A percentile compares a stretch with the other conserved stretches of the same genome.
Conservation (phyloP, 53 echinoderm and acorn worm genomes). For the Glandiceps talaboti region DNA sequence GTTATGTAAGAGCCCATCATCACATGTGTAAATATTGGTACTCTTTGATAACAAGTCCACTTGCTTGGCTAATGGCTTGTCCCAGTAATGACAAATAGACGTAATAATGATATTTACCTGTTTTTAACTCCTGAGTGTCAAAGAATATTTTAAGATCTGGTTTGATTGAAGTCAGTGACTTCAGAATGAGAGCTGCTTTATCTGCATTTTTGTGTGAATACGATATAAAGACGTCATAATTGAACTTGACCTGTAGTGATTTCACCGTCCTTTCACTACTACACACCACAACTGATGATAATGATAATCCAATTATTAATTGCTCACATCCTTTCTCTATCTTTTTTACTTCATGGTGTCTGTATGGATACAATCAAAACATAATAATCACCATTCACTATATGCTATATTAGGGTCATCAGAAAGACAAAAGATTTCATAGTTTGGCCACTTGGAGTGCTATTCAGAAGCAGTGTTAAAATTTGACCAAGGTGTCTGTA, state of each 20-base stretch:
- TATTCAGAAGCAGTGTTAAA: no score
- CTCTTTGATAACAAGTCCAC: no score
- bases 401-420: no score
- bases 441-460: no score
- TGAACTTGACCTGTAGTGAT: neutral
- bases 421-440: no score
- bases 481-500: no score
- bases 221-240: slow-evolving; percentile 79
- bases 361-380: neutral
- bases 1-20: no score
- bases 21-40: no score
- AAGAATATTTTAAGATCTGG: slow-evolving; percentile 70
- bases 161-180: slow-evolving; percentile 19
- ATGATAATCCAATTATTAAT: neutral
- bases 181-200: slow-evolving; percentile 43
- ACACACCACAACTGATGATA: neutral
- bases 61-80: no score
- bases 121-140: slow-evolving; percentile 81
- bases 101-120: slow-evolving; percentile 62
- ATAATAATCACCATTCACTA: no score
- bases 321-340: neutral
- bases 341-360: neutral
- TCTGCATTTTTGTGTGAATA: slow-evolving; percentile 56
- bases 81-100: no score
- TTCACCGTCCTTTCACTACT: neutral